A percentile compares a stretch with the other conserved stretches of the same genome.
phyloP scores from a whole-genome alignment of 2,888 invertebrate genomes.

The Cheilosia variabilis region DNA sequence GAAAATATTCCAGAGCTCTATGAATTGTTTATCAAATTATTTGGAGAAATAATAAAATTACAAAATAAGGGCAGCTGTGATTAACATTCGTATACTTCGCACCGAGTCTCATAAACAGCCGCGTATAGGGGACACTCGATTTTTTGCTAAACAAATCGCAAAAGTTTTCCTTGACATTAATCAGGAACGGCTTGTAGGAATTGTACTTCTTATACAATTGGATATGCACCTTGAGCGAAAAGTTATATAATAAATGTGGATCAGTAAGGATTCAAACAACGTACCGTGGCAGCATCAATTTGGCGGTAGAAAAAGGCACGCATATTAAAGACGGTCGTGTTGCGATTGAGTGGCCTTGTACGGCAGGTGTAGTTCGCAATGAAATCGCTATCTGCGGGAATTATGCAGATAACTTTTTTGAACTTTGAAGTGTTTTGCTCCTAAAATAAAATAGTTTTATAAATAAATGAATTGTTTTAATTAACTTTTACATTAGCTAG shows the following conservation, averaged over 20 bases:
- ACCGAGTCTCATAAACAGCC: neutral
- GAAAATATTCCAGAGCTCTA: neutral
- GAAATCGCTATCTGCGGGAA: neutral
- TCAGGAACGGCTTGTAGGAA: slow-evolving; percentile 2
- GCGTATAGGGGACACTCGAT: neutral
- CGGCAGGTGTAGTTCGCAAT: neutral
- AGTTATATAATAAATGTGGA: neutral
- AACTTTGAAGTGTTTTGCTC: neutral
- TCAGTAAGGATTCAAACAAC: neutral
- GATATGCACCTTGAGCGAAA: neutral
- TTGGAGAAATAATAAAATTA: neutral
- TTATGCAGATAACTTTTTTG: neutral
- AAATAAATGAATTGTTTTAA: too few species aligned
- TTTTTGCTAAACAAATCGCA: neutral
- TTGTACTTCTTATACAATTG: slow-evolving; percentile 7
- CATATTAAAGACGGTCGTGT: neutral
- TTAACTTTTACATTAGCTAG: too few species aligned
- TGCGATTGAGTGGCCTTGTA: slow-evolving; percentile 2
- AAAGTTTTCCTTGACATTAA: neutral
- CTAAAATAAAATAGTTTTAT: neutral
- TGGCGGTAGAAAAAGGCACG: neutral
- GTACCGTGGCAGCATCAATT: neutral
- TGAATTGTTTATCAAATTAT: neutral
- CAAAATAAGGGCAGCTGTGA: neutral
- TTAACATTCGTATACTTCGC: neutral